phyloP scores from a whole-genome alignment of 2,113 vertebrate species.

The Tauraco erythrolophus region DNA sequence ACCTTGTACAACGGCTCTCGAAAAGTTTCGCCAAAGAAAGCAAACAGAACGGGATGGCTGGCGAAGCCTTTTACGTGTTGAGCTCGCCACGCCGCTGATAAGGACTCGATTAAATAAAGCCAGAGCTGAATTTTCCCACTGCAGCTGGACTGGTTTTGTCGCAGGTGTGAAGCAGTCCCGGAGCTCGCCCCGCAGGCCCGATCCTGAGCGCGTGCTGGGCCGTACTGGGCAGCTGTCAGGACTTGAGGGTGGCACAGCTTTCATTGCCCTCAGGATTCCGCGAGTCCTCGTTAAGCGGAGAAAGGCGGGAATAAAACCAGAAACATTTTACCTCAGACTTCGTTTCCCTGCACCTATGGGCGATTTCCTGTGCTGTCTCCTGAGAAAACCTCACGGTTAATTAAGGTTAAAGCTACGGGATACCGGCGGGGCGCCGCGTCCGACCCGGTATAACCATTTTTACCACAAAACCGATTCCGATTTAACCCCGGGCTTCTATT shows the following conservation, averaged over 20 bases:
- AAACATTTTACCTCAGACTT: background rate
- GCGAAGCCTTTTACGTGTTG: rapidly evolving
- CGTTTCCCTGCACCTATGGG: rapidly evolving
- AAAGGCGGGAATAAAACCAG: background rate
- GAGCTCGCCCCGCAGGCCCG: background rate
- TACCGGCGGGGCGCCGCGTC: background rate
- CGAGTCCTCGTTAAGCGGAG: background rate
- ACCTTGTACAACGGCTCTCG: background rate
- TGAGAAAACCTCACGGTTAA: background rate
- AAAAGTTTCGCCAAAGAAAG: background rate
- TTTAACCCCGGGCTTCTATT: background rate
- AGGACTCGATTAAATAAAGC: background rate
- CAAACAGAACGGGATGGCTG: background rate
- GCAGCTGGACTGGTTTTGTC: background rate
- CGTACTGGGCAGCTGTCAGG: rapidly evolving
- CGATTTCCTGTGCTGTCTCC: background rate
- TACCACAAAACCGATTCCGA: background rate
- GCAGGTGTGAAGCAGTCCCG: too few species aligned
- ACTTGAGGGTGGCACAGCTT: background rate
- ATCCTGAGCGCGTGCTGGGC: rapidly evolving
- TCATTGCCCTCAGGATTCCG: rapidly evolving
- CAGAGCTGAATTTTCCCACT: background rate
- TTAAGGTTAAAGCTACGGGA: background rate
- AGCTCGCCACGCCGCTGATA: background rate
- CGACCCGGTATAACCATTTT: background rate